phyloP scores from a whole-genome alignment of 2,113 vertebrate genomes.

The Catagonus wagneri region DNA sequence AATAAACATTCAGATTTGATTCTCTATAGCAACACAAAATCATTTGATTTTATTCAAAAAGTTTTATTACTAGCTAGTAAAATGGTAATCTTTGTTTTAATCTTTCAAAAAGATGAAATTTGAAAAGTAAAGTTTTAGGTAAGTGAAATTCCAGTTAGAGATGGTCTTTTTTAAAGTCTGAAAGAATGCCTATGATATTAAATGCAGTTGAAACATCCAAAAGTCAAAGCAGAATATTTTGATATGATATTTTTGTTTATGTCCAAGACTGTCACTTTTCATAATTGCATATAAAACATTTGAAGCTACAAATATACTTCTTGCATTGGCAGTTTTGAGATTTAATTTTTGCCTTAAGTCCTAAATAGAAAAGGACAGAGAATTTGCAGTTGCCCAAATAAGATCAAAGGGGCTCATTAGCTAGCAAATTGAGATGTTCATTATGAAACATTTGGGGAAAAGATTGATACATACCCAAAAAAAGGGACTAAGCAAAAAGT shows the following conservation, averaged over 20 bases:
- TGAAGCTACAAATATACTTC: not conserved
- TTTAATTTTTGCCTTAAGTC: conserved; percentile 25
- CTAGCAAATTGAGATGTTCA: not conserved
- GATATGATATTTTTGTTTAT: conserved; percentile 27
- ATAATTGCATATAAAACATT: not conserved
- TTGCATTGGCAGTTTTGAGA: conserved; percentile 11
- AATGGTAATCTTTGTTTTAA: not conserved
- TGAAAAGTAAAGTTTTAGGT: not conserved
- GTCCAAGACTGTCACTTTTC: not conserved
- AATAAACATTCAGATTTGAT: not conserved
- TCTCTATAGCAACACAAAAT: not conserved
- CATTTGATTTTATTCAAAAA: not conserved
- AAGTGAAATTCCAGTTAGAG: not conserved
- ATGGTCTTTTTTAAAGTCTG: not conserved
- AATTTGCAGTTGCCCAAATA: conserved; percentile 17
- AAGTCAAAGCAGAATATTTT: not conserved
- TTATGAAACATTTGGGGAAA: not conserved
- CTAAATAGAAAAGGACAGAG: not conserved
- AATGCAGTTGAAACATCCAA: not conserved
- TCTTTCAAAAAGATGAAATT: not conserved
- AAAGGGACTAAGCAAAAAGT: not conserved
- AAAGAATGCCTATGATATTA: not conserved
- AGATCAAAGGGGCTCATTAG: conserved; percentile 12
- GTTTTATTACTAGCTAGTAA: not conserved
- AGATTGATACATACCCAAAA: not conserved